Evolutionary conservation across 2,113 vertebrate species (phyloP).

Genomic region (Phyllostomus discolor): DNA sequence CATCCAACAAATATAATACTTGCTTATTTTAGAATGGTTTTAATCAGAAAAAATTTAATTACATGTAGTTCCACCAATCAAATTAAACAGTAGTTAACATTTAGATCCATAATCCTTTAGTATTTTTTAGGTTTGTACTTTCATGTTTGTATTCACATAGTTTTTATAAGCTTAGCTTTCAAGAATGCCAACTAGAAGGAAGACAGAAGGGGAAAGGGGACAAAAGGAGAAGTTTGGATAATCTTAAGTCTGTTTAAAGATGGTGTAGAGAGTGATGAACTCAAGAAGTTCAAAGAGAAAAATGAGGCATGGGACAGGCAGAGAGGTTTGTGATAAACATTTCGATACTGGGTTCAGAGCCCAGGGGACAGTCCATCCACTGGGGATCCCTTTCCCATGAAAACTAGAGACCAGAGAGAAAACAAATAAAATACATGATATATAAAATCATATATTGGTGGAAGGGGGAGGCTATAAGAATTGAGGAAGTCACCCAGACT

Average conservation of each 20-base stretch:
- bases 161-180: not conserved
- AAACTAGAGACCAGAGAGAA: not conserved
- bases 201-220: not conserved
- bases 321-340: not conserved
- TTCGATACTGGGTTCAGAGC: not conserved
- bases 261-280: not conserved
- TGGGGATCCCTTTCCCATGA: not conserved
- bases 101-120: not conserved
- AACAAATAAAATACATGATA: not conserved
- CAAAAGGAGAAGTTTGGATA: not conserved
- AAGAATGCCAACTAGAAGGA: not conserved
- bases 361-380: not conserved
- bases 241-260: not conserved
- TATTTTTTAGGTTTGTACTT: not conserved
- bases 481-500: not conserved
- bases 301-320: not conserved
- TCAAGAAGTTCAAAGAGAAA: not conserved
- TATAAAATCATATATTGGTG: not conserved
- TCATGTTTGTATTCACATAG: not conserved
- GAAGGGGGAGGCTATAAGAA: not conserved
- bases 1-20: not conserved
- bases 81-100: not conserved
- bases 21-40: not conserved
- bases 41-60: not conserved
- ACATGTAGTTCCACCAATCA: not conserved